Evolutionary conservation across 2,888 invertebrate genomes (phyloP), one percentile per base, ranked within the genome.

Genomic region (Synergus laeviventris): DNA sequence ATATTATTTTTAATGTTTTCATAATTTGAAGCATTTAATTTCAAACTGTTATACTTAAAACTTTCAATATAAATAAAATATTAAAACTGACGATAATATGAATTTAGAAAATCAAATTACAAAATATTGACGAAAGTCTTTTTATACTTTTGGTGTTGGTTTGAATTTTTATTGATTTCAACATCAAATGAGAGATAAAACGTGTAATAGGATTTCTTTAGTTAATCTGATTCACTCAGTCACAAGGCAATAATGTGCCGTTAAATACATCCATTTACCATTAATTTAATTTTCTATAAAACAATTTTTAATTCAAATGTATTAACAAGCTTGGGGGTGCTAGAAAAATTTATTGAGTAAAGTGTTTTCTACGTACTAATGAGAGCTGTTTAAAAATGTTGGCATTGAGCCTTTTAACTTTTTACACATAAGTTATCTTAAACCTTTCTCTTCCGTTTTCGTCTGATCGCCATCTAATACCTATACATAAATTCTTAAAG

Each of bases 161-260:
- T 61, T 61, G n/a, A 18, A 64, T 39, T 62, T 62, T n/a, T 64
- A 64, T 39, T 64, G 18, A 39, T 64, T 64, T 39, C 18, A 64
- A 64, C 39, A 39, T 64, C 8, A 64, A 64, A 64, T 18, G 61
- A 16, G 31, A 61, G 36, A 61, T 36, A 11, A 61, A 61, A 61
- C 16, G 61, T 36, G 61, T 60, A 60, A 60, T 31, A 60, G 60
- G 36, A 60, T 60, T 60, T 60, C 36, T 60, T 60, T 31, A 31
- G 24, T 60, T 60, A 60, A 60, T 60, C 60, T 60, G 60, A 60
- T 60, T 60, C 60, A 60, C 60, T 60, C 31, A 60, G 16, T 36
- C 60, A 60, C 31, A 21, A 60, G 31, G 60, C 16, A 24, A 60
- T 60, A 60, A 60, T 60, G 36, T 60, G 31, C 36, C n/a, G n/a